Evolutionary conservation across 2,888 invertebrate genomes (phyloP), one percentile per base, ranked within the genome.

Genomic region (Horisme vitalbata): DNA sequence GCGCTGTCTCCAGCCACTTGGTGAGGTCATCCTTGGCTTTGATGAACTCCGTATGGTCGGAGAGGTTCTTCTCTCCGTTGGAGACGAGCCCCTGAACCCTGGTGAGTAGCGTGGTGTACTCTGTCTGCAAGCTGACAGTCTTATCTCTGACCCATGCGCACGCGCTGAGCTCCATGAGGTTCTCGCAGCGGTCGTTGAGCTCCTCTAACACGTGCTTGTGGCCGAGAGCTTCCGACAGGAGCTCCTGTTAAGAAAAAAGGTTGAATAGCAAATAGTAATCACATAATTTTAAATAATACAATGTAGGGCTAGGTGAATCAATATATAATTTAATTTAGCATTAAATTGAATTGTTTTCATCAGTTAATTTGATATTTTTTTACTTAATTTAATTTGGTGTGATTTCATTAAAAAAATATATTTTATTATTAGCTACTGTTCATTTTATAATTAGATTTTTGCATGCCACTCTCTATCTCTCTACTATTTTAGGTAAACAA

Each of bases 11-110:
- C 14, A 97, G 85, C 98, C 98, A 98, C 47, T 93, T 91, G 56
- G 95, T 94, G 61, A 97, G 91, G 63, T 96, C 95, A 49, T 93
- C 92, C 69, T 96, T 96, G 10, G 96, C 95, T 64, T 96, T 96
- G 4, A 96, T 91, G 77, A 97, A 97, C 71, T 97, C 97, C 0
- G 96, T 96, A 69, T 97, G 97, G 75, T 97, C 97, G 0, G 96
- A 95, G 0, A 98, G 86, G 76, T 96, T 96, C 86, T 97, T 96
- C 73, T 98, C 97, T 7, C 97, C 94, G 71, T 95, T 95, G 1
- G 95, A 94, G 11, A 97, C 94, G 26, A 96, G 86, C 45, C 93
- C 94, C 89, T 97, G 97, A 15, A 94, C 94, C 53, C 93, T 93
- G 0, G 95, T 95, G 15, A 97, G 76, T 8, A 97, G 77, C 55